phyloP scores from a whole-genome alignment of 1,140 invertebrate genomes.

The Oryzaephilus surinamensis region DNA sequence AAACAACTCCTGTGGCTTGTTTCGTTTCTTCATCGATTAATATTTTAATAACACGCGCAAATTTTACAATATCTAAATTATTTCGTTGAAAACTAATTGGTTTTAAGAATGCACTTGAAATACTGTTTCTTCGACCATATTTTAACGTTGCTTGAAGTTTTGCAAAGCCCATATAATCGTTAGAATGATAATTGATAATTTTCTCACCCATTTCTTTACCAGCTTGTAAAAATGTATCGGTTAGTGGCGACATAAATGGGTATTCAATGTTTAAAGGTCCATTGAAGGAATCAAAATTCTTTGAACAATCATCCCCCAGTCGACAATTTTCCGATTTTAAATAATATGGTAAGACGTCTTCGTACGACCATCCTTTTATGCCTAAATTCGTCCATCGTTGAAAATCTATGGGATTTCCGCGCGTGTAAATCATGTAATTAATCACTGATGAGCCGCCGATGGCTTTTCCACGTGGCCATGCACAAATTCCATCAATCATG shows the following conservation, averaged over 20 bases:
- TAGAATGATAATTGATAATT: slow-evolving; percentile 63
- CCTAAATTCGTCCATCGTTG: slow-evolving; percentile 68
- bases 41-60: slow-evolving; percentile 53
- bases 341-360: slow-evolving; percentile 74
- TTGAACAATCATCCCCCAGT: slow-evolving; percentile 45
- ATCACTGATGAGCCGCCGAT: slow-evolving; percentile 73
- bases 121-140: slow-evolving; percentile 73
- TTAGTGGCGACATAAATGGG: slow-evolving; percentile 49
- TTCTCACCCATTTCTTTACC: slow-evolving; percentile 59
- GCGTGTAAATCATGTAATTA: slow-evolving; percentile 82
- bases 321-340: slow-evolving; percentile 60
- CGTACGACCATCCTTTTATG: slow-evolving; percentile 63
- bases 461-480: slow-evolving; percentile 66
- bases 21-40: slow-evolving; percentile 45
- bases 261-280: slow-evolving; percentile 58
- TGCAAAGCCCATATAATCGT: slow-evolving; percentile 60
- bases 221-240: slow-evolving; percentile 54
- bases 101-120: slow-evolving; percentile 69
- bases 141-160: slow-evolving; percentile 63
- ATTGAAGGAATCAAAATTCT: slow-evolving; percentile 55
- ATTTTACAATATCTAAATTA: slow-evolving; percentile 63
- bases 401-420: slow-evolving; percentile 77
- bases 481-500: slow-evolving; percentile 48
- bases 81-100: slow-evolving; percentile 52
- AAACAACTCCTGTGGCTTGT: slow-evolving; percentile 50